These are phyloP conservation scores for Pygocentrus nattereri DNA, from an alignment of 2,797 vertebrate genomes.

Conservation along the genomic window DNA sequence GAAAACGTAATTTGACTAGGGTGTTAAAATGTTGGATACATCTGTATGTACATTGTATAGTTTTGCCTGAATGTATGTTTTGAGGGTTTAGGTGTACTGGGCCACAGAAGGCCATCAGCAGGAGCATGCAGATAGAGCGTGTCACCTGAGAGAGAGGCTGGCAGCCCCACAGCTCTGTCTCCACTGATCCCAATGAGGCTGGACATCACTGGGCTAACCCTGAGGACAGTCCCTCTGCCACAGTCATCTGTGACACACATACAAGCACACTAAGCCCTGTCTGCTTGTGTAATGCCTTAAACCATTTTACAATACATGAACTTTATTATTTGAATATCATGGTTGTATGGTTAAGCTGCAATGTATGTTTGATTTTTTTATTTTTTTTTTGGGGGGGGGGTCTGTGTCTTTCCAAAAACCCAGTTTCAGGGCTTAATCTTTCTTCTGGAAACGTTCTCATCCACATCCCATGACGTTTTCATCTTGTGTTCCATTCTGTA, in stretches of 20 bases:
- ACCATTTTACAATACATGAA: neutral
- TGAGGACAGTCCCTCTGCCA: constrained; percentile 67
- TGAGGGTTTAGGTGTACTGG: constrained; percentile 44
- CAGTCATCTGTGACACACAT: constrained; percentile 33
- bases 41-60: constrained; percentile 3
- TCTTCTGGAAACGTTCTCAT: constrained; percentile 22
- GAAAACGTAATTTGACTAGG: too few relatives aligned
- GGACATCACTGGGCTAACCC: constrained; percentile 72
- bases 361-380: neutral
- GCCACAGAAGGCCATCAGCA: constrained; percentile 62
- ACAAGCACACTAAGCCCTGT: neutral
- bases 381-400: too few relatives aligned
- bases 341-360: neutral
- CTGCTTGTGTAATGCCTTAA: neutral
- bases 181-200: constrained; percentile 77
- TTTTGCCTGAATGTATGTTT: constrained; percentile 31
- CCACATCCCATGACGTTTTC: constrained; percentile 26
- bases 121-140: constrained; percentile 69
- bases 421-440: neutral
- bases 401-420: neutral
- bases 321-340: neutral
- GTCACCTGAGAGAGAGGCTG: constrained; percentile 74
- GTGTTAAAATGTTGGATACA: neutral
- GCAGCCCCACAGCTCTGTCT: constrained; percentile 63
- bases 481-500: constrained; percentile 14